phyloP scores from a whole-genome alignment of 2,888 invertebrate genomes.

The Chymomyza amoena region DNA sequence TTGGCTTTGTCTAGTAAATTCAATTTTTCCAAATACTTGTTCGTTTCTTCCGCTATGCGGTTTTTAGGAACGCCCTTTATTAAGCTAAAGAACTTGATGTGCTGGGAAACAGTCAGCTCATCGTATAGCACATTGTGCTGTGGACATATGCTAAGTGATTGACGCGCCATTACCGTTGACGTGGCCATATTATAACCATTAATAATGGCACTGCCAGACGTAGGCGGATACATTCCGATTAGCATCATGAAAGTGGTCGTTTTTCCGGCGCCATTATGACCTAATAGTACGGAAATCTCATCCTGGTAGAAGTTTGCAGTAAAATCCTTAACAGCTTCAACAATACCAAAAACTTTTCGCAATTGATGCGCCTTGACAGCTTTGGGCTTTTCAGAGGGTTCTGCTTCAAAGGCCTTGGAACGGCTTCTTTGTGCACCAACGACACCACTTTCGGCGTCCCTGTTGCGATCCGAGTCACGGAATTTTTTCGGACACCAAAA shows the following conservation, averaged over 20 bases:
- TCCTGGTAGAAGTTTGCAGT: constrained; percentile 89
- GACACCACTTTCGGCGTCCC: constrained; percentile 14
- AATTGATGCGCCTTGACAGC: constrained; percentile 74
- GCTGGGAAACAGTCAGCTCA: constrained; percentile 84
- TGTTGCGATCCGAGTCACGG: no score
- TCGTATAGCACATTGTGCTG: constrained; percentile 83
- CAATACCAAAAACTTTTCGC: constrained; percentile 81
- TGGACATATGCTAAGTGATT: constrained; percentile 87
- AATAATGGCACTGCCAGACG: constrained; percentile 83
- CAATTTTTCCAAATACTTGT: constrained; percentile 82
- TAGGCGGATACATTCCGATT: constrained; percentile 85
- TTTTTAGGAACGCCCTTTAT: constrained; percentile 82
- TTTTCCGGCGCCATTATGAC: constrained; percentile 91
- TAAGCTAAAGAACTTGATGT: constrained; percentile 88
- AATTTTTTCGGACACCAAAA: constrained; percentile 80
- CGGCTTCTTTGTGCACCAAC: neutral
- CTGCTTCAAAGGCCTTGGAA: constrained; percentile 24
- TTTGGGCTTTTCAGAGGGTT: constrained; percentile 79
- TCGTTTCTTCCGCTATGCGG: constrained; percentile 81
- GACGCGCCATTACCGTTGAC: constrained; percentile 82
- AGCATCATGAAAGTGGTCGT: constrained; percentile 94
- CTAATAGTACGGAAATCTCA: constrained; percentile 90
- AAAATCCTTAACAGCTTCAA: constrained; percentile 83
- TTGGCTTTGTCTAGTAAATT: constrained; percentile 84
- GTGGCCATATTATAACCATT: constrained; percentile 84